Evolutionary conservation across 2,888 invertebrate genomes (phyloP).

Genomic region (Allacma fusca): DNA sequence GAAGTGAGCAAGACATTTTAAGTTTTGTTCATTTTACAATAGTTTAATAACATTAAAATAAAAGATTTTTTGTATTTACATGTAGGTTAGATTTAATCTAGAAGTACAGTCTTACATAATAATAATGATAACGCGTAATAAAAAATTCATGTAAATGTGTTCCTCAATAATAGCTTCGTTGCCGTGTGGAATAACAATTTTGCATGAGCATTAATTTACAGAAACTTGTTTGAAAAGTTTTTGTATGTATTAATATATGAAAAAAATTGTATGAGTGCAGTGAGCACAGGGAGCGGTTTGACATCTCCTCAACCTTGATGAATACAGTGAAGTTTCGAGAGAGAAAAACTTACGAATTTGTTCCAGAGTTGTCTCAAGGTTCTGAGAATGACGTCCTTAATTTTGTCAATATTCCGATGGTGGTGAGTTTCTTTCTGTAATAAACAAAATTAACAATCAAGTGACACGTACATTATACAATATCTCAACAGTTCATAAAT

Average conservation of each 20-base stretch:
- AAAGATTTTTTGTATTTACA: too few species aligned
- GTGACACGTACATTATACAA: background rate
- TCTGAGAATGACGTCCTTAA: slow-evolving; percentile 73
- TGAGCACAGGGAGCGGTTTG: background rate
- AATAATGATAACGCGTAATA: too few species aligned
- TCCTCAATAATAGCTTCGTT: too few species aligned
- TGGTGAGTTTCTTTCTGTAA: slow-evolving; percentile 72
- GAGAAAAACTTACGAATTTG: slow-evolving; percentile 72
- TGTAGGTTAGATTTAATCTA: too few species aligned
- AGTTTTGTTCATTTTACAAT: too few species aligned
- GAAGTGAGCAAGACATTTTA: too few species aligned
- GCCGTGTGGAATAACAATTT: too few species aligned
- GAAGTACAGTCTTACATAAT: too few species aligned
- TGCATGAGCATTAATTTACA: too few species aligned
- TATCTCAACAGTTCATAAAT: too few species aligned
- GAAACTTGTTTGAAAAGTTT: slow-evolving; percentile 10
- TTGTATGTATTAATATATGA: slow-evolving; percentile 39
- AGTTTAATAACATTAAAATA: too few species aligned
- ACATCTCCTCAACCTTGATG: slow-evolving; percentile 18
- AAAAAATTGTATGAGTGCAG: slow-evolving; percentile 32
- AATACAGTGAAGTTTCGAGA: slow-evolving; percentile 72
- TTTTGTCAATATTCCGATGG: slow-evolving; percentile 79
- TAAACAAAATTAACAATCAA: background rate
- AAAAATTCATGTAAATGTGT: too few species aligned
- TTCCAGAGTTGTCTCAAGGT: slow-evolving; percentile 72